Evolutionary conservation across 2,113 vertebrate genomes (phyloP).

Genomic region (Oreochromis tanganicae): DNA sequence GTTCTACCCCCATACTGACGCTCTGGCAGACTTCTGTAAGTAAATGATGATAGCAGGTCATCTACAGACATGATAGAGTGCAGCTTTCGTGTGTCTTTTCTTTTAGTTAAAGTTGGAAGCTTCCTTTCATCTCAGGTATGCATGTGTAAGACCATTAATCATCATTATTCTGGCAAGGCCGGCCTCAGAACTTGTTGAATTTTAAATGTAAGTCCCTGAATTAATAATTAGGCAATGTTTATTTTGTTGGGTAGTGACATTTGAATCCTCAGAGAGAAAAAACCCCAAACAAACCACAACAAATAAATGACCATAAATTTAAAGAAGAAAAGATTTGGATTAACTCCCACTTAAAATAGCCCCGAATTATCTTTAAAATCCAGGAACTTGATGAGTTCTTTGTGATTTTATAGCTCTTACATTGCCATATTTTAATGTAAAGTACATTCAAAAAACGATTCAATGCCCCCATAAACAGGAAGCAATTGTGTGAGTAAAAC

Average conservation of each 20-base stretch:
- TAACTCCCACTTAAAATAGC: neutral
- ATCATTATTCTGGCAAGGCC: neutral
- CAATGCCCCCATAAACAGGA: neutral
- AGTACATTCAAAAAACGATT: neutral
- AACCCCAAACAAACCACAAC: neutral
- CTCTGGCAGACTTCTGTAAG: neutral
- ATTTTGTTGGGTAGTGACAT: neutral
- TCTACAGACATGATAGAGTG: neutral
- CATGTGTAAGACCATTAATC: neutral
- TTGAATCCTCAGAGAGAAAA: neutral
- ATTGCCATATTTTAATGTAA: neutral
- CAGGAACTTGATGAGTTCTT: neutral
- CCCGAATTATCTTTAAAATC: neutral
- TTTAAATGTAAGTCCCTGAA: neutral
- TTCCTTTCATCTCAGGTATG: neutral
- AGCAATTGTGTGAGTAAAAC: neutral
- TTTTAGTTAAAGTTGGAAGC: neutral
- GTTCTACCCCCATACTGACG: neutral
- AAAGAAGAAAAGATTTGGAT: neutral
- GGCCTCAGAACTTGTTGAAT: neutral
- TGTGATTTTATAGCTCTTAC: neutral
- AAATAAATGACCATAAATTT: neutral
- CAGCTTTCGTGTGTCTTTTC: neutral
- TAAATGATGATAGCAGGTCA: neutral
- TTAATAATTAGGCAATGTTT: neutral